phyloP scores from a whole-genome alignment of 2,113 vertebrate genomes.

The Himantopus leucocephalus region DNA sequence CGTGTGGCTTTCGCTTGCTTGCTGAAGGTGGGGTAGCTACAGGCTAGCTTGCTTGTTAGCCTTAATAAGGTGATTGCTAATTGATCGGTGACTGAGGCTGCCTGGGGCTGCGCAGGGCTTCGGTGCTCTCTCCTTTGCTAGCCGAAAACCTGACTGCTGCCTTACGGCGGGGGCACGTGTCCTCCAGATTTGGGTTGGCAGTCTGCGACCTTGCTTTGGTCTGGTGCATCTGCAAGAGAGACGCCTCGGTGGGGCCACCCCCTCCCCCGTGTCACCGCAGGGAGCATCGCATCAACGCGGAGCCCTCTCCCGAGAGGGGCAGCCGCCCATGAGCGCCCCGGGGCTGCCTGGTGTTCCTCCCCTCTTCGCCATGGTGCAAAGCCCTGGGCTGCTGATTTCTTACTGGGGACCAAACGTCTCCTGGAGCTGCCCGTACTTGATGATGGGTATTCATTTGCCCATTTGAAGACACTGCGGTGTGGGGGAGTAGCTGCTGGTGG shows the following conservation, averaged over 20 bases:
- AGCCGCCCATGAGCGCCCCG: rapidly evolving
- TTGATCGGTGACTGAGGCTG: neutral
- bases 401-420: neutral
- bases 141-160: neutral
- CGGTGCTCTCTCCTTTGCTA: neutral
- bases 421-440: neutral
- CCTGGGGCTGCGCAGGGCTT: rapidly evolving
- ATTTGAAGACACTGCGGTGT: neutral
- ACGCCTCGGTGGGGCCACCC: neutral
- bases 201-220: neutral
- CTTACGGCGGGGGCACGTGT: rapidly evolving
- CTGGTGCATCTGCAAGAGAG: neutral
- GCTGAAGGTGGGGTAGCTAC: neutral
- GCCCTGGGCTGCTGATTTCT: neutral
- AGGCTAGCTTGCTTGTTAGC: no score
- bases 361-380: neutral
- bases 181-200: neutral
- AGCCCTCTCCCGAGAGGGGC: neutral
- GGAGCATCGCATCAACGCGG: rapidly evolving
- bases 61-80: neutral
- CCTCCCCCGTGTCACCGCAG: neutral
- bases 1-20: rapidly evolving
- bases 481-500: neutral
- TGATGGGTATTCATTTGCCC: rapidly evolving
- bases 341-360: neutral